phyloP scores from a whole-genome alignment of 2,888 invertebrate species.

The Encarsia formosa region DNA sequence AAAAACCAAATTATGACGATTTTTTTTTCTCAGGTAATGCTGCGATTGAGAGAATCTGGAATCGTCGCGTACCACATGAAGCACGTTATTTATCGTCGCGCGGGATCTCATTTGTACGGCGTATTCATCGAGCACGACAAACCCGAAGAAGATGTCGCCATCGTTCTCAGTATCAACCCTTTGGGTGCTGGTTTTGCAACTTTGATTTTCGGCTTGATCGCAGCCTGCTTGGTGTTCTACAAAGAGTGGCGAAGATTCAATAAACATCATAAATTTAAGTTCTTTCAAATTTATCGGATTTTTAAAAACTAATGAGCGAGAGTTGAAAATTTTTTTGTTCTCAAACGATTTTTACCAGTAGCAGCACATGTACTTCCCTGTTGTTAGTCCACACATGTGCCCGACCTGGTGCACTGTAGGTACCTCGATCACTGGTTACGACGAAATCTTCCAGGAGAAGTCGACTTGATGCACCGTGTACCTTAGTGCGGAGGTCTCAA shows the following conservation, averaged over 20 bases:
- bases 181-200: conserved; percentile 41
- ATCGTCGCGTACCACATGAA: conserved; percentile 35
- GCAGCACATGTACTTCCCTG: too few relatives aligned
- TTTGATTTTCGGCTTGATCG: conserved; percentile 34
- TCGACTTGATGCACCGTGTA: too few relatives aligned
- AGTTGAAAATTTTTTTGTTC: too few relatives aligned
- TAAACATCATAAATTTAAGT: too few relatives aligned
- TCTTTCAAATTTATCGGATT: too few relatives aligned
- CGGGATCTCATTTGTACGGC: conserved; percentile 34
- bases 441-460: too few relatives aligned
- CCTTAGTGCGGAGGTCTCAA: too few relatives aligned
- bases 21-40: conserved; percentile 34
- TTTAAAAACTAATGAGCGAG: too few relatives aligned
- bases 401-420: too few relatives aligned
- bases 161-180: conserved; percentile 37
- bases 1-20: background rate
- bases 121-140: conserved; percentile 39
- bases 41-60: conserved; percentile 38
- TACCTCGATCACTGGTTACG: too few relatives aligned
- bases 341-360: too few relatives aligned
- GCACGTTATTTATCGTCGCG: conserved; percentile 39
- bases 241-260: conserved; percentile 33
- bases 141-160: conserved; percentile 27
- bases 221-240: conserved; percentile 37
- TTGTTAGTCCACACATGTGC: too few relatives aligned